A percentile compares a stretch with the other conserved stretches of the same genome.
Conservation (phyloP, 1,140 invertebrate species). For the Anthonomus grandis region DNA sequence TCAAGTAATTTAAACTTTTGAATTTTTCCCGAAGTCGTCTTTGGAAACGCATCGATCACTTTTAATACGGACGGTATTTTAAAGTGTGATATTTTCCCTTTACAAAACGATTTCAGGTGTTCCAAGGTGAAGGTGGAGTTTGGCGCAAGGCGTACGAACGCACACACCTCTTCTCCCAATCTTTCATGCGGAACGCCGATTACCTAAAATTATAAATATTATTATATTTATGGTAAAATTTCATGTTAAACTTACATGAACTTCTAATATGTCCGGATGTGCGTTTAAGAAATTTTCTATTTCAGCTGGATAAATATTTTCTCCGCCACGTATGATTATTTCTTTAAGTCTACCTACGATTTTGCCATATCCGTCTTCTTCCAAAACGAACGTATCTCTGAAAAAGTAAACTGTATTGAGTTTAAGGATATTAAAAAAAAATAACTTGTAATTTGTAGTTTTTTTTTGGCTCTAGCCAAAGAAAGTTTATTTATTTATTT, state of each 20-base stretch:
- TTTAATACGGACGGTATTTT: conserved; percentile 78
- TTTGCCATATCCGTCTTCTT: conserved; percentile 71
- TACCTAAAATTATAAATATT: conserved; percentile 38
- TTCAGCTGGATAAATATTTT: conserved; percentile 87
- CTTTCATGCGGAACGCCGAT: conserved; percentile 77
- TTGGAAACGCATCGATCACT: conserved; percentile 71
- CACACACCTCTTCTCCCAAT: conserved; percentile 85
- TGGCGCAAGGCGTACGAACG: conserved; percentile 57
- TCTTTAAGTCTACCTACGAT: conserved; percentile 85
- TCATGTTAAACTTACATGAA: conserved; percentile 56
- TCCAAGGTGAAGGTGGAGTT: conserved; percentile 53
- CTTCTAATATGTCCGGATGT: conserved; percentile 73
- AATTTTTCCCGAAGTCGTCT: conserved; percentile 80
- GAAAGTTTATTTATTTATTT: no score
- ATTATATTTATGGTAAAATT: background rate
- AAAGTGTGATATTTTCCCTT: conserved; percentile 74
- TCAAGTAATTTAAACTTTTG: conserved; percentile 60
- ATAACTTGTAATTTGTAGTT: no score
- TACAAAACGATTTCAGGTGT: conserved; percentile 65
- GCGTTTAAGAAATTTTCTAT: conserved; percentile 77
- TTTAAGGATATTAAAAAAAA: no score
- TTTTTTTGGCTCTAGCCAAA: no score
- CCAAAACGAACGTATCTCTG: conserved; percentile 75
- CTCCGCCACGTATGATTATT: conserved; percentile 87
- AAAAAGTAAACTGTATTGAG: conserved; percentile 1